Base-by-base conservation (phyloP, 2,888 invertebrate genomes). In the Hesperia comma region DNA sequence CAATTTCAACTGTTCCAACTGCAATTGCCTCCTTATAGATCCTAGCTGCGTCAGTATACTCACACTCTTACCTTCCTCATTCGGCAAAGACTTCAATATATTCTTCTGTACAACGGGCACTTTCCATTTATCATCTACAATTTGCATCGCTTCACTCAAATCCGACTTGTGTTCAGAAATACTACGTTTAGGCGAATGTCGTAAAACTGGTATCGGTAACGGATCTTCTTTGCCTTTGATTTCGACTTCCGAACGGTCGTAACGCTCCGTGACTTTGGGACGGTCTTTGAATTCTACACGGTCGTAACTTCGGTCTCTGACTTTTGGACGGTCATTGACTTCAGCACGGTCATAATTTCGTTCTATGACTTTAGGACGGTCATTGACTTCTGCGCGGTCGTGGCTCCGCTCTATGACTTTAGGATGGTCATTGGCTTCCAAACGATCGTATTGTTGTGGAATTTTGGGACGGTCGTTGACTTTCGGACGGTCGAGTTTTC, bases 91-190 rank as follows among this genome's bases (percentile, higher is more conserved):
- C 74, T 93, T 94, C 58, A 94, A 72, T 69, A 94, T 93, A 79
- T 93, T 94, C 81, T 94, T 94, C 79, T 95, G 95, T n/a, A 95
- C 94, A 0, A 90, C 94, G 0, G 95, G 95, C 67, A 95, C 93
- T 88, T 94, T 83, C 88, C 88, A 93, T 73, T 93, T 93, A 68
- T 89, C 85, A 6, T 92, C 90, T 0, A 92, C 85, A 7, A 79
- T 78, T 63, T 81, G 85, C 92, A 90, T 91, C 0, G 85, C 88
- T 1, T 88, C 87, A 64, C 90, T 90, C 68, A 86, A 72, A 15
- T 77, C 74, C 3, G 70, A 71, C 4, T 73, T 79, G 0, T 78
- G 77, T 2, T 69, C 61, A 40, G 72, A 68, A 0, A 55, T 55
- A 6, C 43, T 61, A 14, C 40, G 68, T 68, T 77, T 76, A 0